Percentiles rank a stretch among this genome's conserved stretches.
phyloP scores from a whole-genome alignment of 2,797 vertebrate species.

The Labroides dimidiatus region DNA sequence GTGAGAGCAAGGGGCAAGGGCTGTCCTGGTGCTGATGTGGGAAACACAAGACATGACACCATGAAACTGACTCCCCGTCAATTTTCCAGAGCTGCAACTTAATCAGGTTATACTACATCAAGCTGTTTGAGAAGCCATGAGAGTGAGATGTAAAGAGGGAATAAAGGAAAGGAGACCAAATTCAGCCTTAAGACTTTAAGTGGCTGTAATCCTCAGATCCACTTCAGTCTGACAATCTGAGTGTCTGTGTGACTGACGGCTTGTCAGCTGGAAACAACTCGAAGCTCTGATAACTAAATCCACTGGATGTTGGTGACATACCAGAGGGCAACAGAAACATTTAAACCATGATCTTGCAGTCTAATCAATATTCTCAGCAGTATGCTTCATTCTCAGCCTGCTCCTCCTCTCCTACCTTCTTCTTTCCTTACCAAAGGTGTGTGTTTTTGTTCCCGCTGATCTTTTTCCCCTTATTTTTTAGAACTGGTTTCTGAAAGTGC shows the following conservation, averaged over 20 bases:
- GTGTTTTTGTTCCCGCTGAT: conserved; percentile 2
- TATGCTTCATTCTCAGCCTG: conserved; percentile 5
- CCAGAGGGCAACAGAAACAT: conserved; percentile 11
- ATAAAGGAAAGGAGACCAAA: conserved; percentile 29
- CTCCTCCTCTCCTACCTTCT: background rate
- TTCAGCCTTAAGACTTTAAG: conserved; percentile 28
- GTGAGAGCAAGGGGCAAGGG: conserved; percentile 19
- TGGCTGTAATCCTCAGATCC: conserved; percentile 34
- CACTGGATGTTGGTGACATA: conserved; percentile 34
- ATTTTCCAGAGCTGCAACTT: conserved; percentile 9
- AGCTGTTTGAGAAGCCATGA: conserved; percentile 12
- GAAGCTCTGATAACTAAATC: conserved; percentile 45
- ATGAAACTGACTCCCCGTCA: conserved; percentile 7
- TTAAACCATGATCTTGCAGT: background rate
- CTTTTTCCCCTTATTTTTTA: conserved; percentile 1
- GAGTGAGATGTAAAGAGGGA: conserved; percentile 6
- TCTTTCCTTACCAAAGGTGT: too few relatives aligned
- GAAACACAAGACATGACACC: conserved; percentile 6
- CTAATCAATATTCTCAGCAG: background rate
- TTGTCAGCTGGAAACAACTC: conserved; percentile 39
- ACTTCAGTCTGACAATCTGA: conserved; percentile 45
- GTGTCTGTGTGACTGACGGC: conserved; percentile 43
- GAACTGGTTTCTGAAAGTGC: conserved; percentile 4
- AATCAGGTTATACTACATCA: conserved; percentile 15
- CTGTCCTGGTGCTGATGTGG: conserved; percentile 12